Base-by-base conservation (phyloP, 2,797 vertebrate genomes). In the Peromyscus eremicus region DNA sequence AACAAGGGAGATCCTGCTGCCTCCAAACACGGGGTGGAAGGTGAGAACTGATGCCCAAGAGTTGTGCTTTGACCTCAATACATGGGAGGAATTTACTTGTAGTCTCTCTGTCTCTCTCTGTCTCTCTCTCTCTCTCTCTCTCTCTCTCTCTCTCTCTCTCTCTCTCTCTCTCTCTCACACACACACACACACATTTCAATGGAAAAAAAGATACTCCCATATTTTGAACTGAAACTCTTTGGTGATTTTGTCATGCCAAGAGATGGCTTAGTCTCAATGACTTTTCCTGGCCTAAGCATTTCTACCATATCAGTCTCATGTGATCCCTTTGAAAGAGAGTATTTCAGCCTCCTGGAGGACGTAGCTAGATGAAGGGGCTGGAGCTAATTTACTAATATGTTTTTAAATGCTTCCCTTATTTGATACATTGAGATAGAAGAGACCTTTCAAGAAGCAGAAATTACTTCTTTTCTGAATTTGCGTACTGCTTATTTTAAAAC, bases 381-480 rank as follows among this genome's bases (percentile, higher is more conserved):
- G 49, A 71, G 70, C 73, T 88, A 81, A 91, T 70, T 94, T 94
- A 70, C n/a, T 46, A 62, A 14, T 87, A 27, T 92, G 66, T n/a
- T n/a, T 96, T 70, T 5, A 88, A 96, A 86, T 17, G 55, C 55
- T 94, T 81, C 43, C 75, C 37, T 76, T 46, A 27, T 32, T 64
- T 46, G 49, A 76, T 91, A 23, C n/a, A 40, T 2, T 79, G 64
- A 80, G 40, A 40, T 40, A 84, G 57, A 75, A 84, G 68, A 95
- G 29, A 89, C 68, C 91, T 73, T 93, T 57, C n/a, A 88, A 89
- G 91, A 66, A 93, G 27, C 27, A 92, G 19, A 91, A 76, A 4
- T 87, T 88, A 92, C 60, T 37, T n/a, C 9, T 95, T 82, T 91
- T 91, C 66, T 68, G 46, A 97, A 88, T 92, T 75, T 92, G 19